Percentiles rank a stretch among this genome's conserved stretches.
These are phyloP conservation scores for Eulemur macaco DNA, from an alignment of 2,113 vertebrate species.

Conservation along the genomic window DNA sequence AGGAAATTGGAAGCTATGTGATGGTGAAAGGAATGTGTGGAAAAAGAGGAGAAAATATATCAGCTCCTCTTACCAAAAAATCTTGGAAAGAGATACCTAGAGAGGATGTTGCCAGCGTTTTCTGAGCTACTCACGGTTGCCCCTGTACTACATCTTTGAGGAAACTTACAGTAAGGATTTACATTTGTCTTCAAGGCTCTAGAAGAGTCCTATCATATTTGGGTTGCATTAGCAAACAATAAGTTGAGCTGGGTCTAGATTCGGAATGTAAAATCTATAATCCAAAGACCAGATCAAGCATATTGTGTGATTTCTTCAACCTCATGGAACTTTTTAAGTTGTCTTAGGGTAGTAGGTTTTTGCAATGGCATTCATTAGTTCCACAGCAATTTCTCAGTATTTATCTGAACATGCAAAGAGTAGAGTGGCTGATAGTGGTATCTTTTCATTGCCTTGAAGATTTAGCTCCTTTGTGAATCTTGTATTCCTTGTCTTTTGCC, in stretches of 20 bases:
- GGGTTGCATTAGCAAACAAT: background rate
- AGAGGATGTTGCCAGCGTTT: background rate
- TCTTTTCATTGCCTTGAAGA: background rate
- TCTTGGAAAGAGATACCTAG: background rate
- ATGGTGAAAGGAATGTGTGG: background rate
- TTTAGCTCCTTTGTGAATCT: background rate
- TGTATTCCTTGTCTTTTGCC: background rate
- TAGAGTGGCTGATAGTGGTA: background rate
- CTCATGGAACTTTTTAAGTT: background rate
- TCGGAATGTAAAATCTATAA: background rate
- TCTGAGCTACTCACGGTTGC: background rate
- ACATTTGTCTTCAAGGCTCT: background rate
- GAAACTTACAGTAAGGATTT: background rate
- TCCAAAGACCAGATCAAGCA: background rate
- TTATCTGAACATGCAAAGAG: background rate
- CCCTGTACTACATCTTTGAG: background rate
- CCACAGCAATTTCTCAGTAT: background rate
- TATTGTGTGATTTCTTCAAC: background rate
- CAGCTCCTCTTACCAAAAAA: background rate
- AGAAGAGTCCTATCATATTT: background rate
- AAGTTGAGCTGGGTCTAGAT: background rate
- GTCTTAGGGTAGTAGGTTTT: background rate
- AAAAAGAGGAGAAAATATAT: background rate
- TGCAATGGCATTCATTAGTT: background rate
- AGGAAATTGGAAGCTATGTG: background rate